These are phyloP conservation scores for Steinernema feltiae DNA, from an alignment of 1,140 invertebrate species.

Conservation along the genomic window DNA sequence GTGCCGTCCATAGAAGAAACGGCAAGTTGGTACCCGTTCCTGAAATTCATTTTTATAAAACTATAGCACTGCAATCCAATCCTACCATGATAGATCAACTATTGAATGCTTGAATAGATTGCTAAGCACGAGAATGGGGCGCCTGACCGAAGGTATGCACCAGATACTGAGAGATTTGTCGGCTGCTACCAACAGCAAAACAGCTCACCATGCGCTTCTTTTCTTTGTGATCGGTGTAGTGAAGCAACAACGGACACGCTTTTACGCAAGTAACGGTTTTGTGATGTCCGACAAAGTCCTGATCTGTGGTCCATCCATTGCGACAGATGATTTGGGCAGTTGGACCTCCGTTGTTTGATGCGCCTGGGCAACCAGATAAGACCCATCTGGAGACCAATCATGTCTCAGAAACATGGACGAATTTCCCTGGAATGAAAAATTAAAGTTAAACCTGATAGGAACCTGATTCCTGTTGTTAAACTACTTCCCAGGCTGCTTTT, in stretches of 20 bases:
- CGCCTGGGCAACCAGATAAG: slow-evolving; percentile 89
- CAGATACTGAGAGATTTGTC: slow-evolving; percentile 26
- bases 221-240: slow-evolving; percentile 18
- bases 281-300: slow-evolving; percentile 92
- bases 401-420: slow-evolving; percentile 86
- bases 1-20: neutral
- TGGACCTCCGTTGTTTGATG: slow-evolving; percentile 92
- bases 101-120: slow-evolving; percentile 82
- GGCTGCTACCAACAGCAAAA: slow-evolving; percentile 23
- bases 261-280: slow-evolving; percentile 62
- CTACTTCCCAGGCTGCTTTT: no score
- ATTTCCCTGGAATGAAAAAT: slow-evolving; percentile 64
- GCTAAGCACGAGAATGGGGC: slow-evolving; percentile 83
- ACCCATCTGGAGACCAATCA: slow-evolving; percentile 94
- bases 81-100: slow-evolving; percentile 62
- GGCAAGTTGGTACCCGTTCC: neutral
- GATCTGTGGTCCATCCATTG: slow-evolving; percentile 81
- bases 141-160: slow-evolving; percentile 62
- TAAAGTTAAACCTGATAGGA: neutral
- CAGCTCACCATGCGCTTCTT: neutral
- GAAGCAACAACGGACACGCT: slow-evolving; percentile 14
- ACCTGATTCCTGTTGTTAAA: no score
- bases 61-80: neutral
- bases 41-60: neutral
- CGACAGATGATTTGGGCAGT: slow-evolving; percentile 86